phyloP scores from a whole-genome alignment of 2,113 vertebrate genomes.

The Syngnathus typhle region DNA sequence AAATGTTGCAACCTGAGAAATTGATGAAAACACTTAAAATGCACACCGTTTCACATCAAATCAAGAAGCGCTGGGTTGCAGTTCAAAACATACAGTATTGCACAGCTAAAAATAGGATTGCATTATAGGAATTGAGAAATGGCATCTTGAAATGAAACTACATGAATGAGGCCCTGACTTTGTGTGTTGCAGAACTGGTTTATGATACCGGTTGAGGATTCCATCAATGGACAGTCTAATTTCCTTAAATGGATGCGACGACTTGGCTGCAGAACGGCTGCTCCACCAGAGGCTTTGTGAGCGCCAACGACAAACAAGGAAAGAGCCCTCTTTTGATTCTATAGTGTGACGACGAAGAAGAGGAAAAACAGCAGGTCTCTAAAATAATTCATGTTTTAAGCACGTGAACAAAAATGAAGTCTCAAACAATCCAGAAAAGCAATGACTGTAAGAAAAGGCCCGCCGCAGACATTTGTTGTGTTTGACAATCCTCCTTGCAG shows the following conservation, averaged over 20 bases:
- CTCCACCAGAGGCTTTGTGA: slow-evolving; percentile 48
- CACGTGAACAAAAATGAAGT: not conserved
- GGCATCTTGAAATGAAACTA: slow-evolving; percentile 59
- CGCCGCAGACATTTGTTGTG: slow-evolving; percentile 5
- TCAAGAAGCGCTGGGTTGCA: slow-evolving; percentile 3
- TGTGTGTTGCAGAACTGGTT: slow-evolving; percentile 12
- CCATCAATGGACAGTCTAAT: not conserved
- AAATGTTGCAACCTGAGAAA: slow-evolving; percentile 79
- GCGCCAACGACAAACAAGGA: slow-evolving; percentile 47
- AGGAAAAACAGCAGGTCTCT: slow-evolving; percentile 16
- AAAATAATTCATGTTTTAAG: not conserved
- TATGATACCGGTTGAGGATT: not conserved
- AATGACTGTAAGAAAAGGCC: not conserved
- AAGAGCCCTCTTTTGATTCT: slow-evolving; percentile 13
- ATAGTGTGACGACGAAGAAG: slow-evolving; percentile 10
- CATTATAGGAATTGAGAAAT: slow-evolving; percentile 56
- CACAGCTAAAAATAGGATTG: slow-evolving; percentile 29
- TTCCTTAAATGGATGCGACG: not conserved
- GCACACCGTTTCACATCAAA: not conserved
- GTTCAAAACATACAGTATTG: slow-evolving; percentile 5
- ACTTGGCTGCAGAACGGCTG: not conserved
- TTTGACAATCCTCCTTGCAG: slow-evolving; percentile 21
- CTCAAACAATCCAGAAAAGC: not conserved
- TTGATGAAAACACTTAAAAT: slow-evolving; percentile 4
- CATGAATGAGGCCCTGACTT: not conserved